These are phyloP conservation scores for Plecotus auritus DNA, from an alignment of 2,113 vertebrate genomes.

Conservation along the genomic window DNA sequence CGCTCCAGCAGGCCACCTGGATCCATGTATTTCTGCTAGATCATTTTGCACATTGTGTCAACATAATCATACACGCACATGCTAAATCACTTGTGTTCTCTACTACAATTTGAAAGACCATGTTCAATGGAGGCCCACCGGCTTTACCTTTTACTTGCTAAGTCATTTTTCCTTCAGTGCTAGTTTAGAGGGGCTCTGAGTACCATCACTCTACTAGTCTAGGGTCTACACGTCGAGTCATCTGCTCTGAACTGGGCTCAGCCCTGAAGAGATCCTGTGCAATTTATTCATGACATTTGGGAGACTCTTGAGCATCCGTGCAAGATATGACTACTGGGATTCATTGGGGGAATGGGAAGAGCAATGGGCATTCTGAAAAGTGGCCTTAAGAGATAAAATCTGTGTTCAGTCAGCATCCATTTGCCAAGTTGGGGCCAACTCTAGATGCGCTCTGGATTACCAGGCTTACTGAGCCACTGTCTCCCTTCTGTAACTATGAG, in stretches of 20 bases:
- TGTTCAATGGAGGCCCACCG: not conserved
- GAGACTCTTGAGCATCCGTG: not conserved
- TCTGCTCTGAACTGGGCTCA: not conserved
- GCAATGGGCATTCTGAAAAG: not conserved
- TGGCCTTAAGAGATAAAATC: not conserved
- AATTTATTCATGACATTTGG: not conserved
- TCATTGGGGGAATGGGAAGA: not conserved
- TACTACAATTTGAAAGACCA: not conserved
- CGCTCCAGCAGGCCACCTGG: not conserved
- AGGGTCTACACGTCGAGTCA: not conserved
- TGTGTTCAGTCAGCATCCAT: not conserved
- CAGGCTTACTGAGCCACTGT: not conserved
- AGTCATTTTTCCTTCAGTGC: not conserved
- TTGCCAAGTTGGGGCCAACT: not conserved
- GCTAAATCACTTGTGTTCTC: conserved; percentile 3
- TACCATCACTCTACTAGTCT: not conserved
- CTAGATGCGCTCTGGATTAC: not conserved
- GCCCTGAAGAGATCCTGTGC: not conserved
- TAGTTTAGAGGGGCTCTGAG: not conserved
- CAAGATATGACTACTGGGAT: not conserved
- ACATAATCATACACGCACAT: not conserved
- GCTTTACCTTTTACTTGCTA: not conserved
- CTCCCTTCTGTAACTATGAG: not conserved
- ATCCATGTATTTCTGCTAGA: conserved; percentile 4
- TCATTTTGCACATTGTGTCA: conserved; percentile 52